These are phyloP conservation scores for Pseudococcus viburni DNA, from an alignment of 2,888 invertebrate species.

Conservation along the genomic window DNA sequence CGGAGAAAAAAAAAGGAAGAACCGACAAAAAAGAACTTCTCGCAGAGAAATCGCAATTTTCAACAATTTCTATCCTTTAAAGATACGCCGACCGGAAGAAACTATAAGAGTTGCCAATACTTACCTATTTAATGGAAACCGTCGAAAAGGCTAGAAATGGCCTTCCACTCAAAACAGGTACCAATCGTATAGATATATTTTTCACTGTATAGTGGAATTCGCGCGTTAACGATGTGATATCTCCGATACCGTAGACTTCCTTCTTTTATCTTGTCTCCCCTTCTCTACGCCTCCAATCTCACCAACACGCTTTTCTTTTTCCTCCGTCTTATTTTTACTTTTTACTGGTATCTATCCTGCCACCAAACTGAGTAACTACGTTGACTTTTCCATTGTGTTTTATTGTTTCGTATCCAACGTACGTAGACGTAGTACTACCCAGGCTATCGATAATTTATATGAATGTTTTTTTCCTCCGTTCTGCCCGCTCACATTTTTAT, in stretches of 20 bases:
- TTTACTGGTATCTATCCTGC: conserved; percentile 18
- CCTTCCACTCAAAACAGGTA: neutral
- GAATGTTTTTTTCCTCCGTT: neutral
- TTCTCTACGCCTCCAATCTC: conserved; percentile 21
- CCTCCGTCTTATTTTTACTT: neutral
- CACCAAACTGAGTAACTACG: conserved; percentile 27
- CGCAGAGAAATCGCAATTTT: conserved; percentile 19
- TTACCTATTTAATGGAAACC: conserved; percentile 37
- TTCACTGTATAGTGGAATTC: conserved; percentile 32
- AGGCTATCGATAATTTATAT: neutral
- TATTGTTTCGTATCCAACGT: too few species aligned
- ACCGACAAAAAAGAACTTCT: conserved; percentile 51
- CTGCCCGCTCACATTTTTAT: neutral
- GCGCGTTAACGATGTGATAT: conserved; percentile 30
- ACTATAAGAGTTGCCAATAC: conserved; percentile 36
- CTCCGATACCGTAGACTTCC: conserved; percentile 20
- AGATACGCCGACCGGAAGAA: conserved; percentile 54
- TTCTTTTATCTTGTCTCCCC: conserved; percentile 54
- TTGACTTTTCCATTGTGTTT: neutral
- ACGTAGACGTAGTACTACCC: too few species aligned
- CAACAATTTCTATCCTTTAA: conserved; percentile 53
- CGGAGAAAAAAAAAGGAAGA: conserved; percentile 23
- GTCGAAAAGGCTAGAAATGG: conserved; percentile 49
- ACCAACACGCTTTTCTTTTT: neutral
- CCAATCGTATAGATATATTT: conserved; percentile 30